Conservation (phyloP, 1,140 invertebrate genomes). For the Heliconius himera region DNA sequence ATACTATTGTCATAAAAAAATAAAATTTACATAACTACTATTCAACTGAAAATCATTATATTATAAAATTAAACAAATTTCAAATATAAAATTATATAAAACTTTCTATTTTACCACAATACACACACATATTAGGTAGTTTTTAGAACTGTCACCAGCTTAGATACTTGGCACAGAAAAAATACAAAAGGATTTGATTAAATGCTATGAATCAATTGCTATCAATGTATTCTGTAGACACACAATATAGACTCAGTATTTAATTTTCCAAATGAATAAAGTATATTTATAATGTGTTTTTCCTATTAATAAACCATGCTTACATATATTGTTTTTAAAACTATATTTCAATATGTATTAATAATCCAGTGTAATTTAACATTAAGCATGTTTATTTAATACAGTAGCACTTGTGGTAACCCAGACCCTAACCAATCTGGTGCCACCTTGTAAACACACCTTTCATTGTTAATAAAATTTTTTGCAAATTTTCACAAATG, state of each 20-base stretch:
- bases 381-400: neutral
- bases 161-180: neutral
- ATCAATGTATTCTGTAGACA: neutral
- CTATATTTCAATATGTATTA: neutral
- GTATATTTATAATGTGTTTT: neutral
- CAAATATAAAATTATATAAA: too few species aligned
- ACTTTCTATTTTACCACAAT: too few species aligned
- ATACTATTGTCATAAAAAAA: neutral
- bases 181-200: neutral
- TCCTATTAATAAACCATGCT: too few species aligned
- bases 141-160: too few species aligned
- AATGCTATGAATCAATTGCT: neutral
- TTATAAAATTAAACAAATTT: too few species aligned
- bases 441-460: too few species aligned
- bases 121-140: too few species aligned
- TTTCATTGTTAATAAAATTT: too few species aligned
- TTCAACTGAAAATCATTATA: too few species aligned
- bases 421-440: too few species aligned
- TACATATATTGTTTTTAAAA: neutral
- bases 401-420: neutral
- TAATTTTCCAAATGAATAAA: neutral
- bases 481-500: too few species aligned
- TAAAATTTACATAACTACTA: too few species aligned
- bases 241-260: neutral
- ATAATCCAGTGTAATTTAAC: neutral